These are phyloP conservation scores for Eledona agricola DNA, from an alignment of 2,888 invertebrate genomes.

Conservation along the genomic window DNA sequence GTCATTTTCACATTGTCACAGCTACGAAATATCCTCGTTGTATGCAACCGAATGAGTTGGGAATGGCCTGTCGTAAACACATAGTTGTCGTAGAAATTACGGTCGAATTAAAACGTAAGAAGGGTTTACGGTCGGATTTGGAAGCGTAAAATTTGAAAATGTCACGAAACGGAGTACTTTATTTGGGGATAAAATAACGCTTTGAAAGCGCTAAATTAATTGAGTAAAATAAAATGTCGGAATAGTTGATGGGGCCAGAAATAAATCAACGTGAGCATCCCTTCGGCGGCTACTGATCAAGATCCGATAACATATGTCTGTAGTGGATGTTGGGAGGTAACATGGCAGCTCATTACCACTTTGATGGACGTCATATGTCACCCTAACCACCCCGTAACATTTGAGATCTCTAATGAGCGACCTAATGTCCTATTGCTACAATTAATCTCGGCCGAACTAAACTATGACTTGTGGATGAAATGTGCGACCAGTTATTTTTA, in stretches of 20 bases:
- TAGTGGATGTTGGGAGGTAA: constrained; percentile 38
- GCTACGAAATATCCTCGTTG: constrained; percentile 25
- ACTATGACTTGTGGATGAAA: too few species aligned
- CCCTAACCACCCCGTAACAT: constrained; percentile 32
- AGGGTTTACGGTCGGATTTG: constrained; percentile 23
- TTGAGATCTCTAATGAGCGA: constrained; percentile 46
- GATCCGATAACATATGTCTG: constrained; percentile 39
- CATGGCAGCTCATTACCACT: constrained; percentile 46
- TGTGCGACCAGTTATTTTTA: too few species aligned
- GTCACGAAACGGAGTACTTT: constrained; percentile 12
- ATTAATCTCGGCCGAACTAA: constrained; percentile 48
- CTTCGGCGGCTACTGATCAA: constrained; percentile 25
- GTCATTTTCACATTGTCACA: constrained; percentile 32
- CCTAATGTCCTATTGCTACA: constrained; percentile 47
- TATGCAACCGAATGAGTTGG: constrained; percentile 11
- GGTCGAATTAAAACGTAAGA: constrained; percentile 25
- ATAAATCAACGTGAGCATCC: constrained; percentile 4
- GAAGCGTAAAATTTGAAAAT: constrained; percentile 19
- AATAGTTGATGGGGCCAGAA: too few species aligned
- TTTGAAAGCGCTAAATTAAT: too few species aligned
- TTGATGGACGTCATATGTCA: constrained; percentile 44
- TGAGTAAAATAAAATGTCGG: too few species aligned
- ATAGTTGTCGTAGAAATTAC: constrained; percentile 30
- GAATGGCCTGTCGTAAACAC: constrained; percentile 31
- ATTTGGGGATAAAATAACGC: too few species aligned